Conservation (phyloP, 1,140 invertebrate species). For the Lepidotrigona ventralis region DNA sequence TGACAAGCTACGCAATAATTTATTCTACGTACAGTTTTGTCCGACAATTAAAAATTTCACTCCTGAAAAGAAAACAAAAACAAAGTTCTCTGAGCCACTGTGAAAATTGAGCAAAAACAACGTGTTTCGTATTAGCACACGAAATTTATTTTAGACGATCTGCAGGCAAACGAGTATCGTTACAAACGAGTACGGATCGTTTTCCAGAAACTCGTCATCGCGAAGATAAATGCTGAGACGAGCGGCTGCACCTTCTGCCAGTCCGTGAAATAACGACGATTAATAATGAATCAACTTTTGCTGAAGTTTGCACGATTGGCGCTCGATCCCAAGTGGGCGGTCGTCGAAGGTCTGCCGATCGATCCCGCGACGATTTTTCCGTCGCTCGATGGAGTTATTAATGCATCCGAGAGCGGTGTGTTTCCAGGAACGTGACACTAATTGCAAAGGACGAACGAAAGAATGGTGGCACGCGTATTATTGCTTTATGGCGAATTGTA, state of each 20-base stretch:
- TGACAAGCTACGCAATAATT: too few relatives aligned
- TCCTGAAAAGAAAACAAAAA: not conserved
- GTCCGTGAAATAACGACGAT: conserved; percentile 15
- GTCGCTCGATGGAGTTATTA: conserved; percentile 30
- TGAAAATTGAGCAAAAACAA: not conserved
- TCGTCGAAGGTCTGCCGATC: conserved; percentile 44
- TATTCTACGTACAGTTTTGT: too few relatives aligned
- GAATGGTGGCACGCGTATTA: not conserved
- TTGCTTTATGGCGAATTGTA: not conserved
- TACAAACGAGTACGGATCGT: too few relatives aligned
- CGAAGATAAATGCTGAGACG: conserved; percentile 17
- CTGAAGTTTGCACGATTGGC: conserved; percentile 46
- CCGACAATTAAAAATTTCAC: too few relatives aligned
- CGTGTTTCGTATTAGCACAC: not conserved
- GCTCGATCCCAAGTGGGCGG: conserved; percentile 22
- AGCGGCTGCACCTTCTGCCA: conserved; percentile 24
- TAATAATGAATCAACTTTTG: conserved; percentile 57
- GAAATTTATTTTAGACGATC: not conserved
- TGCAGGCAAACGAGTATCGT: not conserved
- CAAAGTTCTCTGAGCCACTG: too few relatives aligned
- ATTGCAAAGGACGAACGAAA: conserved; percentile 33
- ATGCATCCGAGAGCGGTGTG: conserved; percentile 27
- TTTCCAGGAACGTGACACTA: conserved; percentile 47
- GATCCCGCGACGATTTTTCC: conserved; percentile 32
- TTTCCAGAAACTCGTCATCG: conserved; percentile 32